Percentiles rank a stretch among this genome's conserved stretches.
Evolutionary conservation across 2,113 vertebrate species (phyloP).

Genomic region (Hucho hucho): DNA sequence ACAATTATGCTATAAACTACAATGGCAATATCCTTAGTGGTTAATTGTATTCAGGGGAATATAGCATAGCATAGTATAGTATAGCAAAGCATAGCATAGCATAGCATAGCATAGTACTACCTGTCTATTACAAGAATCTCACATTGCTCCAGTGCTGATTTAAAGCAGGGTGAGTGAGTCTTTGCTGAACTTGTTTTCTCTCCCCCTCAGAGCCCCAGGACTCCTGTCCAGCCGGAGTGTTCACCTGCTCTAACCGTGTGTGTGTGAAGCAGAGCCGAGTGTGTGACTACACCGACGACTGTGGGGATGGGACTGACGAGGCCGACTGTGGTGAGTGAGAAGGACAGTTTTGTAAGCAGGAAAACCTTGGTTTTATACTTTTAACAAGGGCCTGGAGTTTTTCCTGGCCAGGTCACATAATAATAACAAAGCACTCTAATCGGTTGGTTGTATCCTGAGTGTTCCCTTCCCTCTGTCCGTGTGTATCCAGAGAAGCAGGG

Average conservation of each 20-base stretch:
- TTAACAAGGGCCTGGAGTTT: too few relatives aligned
- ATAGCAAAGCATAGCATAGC: too few relatives aligned
- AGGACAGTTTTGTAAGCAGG: not conserved
- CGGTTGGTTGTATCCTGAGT: not conserved
- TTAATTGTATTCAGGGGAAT: too few relatives aligned
- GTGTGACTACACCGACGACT: constrained; percentile 78
- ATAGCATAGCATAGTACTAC: too few relatives aligned
- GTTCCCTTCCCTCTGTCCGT: not conserved
- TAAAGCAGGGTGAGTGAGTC: too few relatives aligned
- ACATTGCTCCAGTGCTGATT: too few relatives aligned
- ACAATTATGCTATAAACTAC: not conserved
- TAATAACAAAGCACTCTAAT: not conserved
- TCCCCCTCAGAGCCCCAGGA: constrained; percentile 59
- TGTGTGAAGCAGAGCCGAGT: constrained; percentile 66
- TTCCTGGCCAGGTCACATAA: not conserved
- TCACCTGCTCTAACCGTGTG: constrained; percentile 65
- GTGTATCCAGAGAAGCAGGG: constrained; percentile 48
- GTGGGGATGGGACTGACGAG: constrained; percentile 74
- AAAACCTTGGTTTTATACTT: not conserved
- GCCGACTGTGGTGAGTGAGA: constrained; percentile 64
- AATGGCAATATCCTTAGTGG: not conserved
- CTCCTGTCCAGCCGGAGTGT: constrained; percentile 57
- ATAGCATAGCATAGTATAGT: too few relatives aligned
- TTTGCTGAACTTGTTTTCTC: not conserved
- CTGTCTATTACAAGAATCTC: too few relatives aligned